Base-by-base conservation (phyloP, 2,888 invertebrate genomes). In the Melipona bicolor region DNA sequence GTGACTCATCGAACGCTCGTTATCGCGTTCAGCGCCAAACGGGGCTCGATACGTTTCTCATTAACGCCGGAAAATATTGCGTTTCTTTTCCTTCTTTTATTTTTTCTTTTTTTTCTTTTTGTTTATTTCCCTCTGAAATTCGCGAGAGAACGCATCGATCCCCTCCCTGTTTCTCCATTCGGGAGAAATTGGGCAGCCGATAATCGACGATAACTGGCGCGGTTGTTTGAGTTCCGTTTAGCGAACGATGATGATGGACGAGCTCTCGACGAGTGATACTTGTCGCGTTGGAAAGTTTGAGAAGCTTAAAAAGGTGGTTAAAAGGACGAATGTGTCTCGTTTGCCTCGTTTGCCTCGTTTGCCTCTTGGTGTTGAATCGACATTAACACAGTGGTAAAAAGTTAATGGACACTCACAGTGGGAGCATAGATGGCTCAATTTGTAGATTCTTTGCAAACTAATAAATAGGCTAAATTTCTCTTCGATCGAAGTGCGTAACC, bases 1-100 rank as follows among this genome's bases (percentile, higher is more conserved):
- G 74, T 84, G 80, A 80, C 80, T 85, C 85, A 83, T 61, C 24
- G 70, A 77, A 65, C 67, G 64, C 4, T 27, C 72, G 73, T 52
- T 85, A 73, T 77, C 80, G 74, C 77, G 73, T 36, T 36, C 56
- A 36, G 15, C 71, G 72, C 27, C 73, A 32, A 76, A 69, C 27
- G 68, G 56, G 59, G 68, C 68, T 36, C 73, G 83, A 83, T 52
- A 74, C 73, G 83, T 70, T 61, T 65, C 74, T 59, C 62, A 32
- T 77, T 64, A 43, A 61, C 62, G 32, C 32, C 43, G 50, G 68
- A 52, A 21, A 50, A 54, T 32, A 24, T 27, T 68, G 50, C n/a
- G 6, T 32, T 65, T 52, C 21, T 36, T 4, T 24, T 19, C 21
- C 3, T 0, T 13, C n/a, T 15, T n/a, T 50, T 4, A 9, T 9